These are phyloP conservation scores for Xylota segnis DNA, from an alignment of 2,888 invertebrate species.

Conservation along the genomic window DNA sequence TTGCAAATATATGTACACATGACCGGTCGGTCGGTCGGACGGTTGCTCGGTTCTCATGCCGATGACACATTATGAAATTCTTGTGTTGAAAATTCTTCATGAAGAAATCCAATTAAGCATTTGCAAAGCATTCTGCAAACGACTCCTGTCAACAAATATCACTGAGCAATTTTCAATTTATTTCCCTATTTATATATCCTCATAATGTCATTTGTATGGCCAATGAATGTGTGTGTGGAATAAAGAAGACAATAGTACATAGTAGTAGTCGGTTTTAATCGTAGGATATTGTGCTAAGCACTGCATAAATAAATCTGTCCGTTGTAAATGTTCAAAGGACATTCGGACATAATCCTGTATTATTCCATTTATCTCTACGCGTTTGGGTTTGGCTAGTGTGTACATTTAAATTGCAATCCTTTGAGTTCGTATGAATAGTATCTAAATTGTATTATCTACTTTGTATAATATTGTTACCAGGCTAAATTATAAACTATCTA, in stretches of 20 bases:
- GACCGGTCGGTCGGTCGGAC: slow-evolving; percentile 22
- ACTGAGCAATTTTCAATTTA: slow-evolving; percentile 74
- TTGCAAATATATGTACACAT: slow-evolving; percentile 40
- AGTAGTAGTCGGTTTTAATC: slow-evolving; percentile 41
- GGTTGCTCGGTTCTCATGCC: slow-evolving; percentile 34
- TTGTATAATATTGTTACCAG: background rate
- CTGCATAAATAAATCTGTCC: slow-evolving; percentile 58
- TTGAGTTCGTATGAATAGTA: background rate
- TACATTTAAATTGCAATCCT: slow-evolving; percentile 23
- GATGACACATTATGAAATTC: slow-evolving; percentile 68
- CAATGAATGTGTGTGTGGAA: slow-evolving; percentile 47
- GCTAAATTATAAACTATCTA: background rate
- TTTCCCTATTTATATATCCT: slow-evolving; percentile 66
- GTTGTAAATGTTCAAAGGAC: slow-evolving; percentile 39
- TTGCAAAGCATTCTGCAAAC: slow-evolving; percentile 69
- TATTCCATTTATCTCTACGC: slow-evolving; percentile 34
- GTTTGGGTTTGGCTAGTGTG: background rate
- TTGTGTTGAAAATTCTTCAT: slow-evolving; percentile 71
- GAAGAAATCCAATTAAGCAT: slow-evolving; percentile 74
- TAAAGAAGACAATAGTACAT: slow-evolving; percentile 41
- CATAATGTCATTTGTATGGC: slow-evolving; percentile 45
- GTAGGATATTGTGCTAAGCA: slow-evolving; percentile 52
- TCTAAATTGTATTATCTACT: background rate
- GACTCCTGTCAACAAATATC: slow-evolving; percentile 74
- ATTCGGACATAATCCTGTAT: slow-evolving; percentile 50